These are phyloP conservation scores for Uropsilus gracilis DNA, from an alignment of 2,113 vertebrate genomes.

Conservation along the genomic window DNA sequence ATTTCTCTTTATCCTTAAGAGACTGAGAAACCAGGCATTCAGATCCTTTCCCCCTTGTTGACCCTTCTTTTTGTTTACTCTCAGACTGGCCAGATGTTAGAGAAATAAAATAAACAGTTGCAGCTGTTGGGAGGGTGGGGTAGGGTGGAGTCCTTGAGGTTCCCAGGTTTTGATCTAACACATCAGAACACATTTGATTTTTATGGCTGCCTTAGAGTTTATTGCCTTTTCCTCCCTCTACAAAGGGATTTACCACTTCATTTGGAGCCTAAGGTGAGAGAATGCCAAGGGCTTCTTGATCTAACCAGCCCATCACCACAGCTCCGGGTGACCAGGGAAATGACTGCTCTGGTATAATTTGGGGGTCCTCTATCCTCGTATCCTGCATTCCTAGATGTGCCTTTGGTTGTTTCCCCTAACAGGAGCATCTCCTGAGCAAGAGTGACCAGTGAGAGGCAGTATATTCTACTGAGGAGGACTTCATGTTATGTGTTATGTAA, in stretches of 20 bases:
- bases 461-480: not conserved
- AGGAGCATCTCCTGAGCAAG: not conserved
- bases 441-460: not conserved
- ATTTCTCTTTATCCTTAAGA: not conserved
- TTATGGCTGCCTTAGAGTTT: slow-evolving; percentile 19
- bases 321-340: not conserved
- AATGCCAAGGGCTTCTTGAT: not conserved
- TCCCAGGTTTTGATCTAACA: slow-evolving; percentile 62
- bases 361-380: not conserved
- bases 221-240: not conserved
- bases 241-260: not conserved
- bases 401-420: not conserved
- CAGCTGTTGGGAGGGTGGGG: slow-evolving; percentile 63
- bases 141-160: slow-evolving; percentile 40
- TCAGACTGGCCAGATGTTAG: slow-evolving; percentile 67
- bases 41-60: slow-evolving; percentile 19
- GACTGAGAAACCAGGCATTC: slow-evolving; percentile 44
- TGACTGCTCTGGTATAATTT: not conserved
- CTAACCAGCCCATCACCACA: not conserved
- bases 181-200: slow-evolving; percentile 55
- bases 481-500: slow-evolving; percentile 6
- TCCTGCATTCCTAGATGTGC: not conserved
- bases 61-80: slow-evolving; percentile 65
- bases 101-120: slow-evolving; percentile 68
- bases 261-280: not conserved